Evolutionary conservation across 2,113 vertebrate genomes (phyloP).

Genomic region (Burhinus bistriatus): DNA sequence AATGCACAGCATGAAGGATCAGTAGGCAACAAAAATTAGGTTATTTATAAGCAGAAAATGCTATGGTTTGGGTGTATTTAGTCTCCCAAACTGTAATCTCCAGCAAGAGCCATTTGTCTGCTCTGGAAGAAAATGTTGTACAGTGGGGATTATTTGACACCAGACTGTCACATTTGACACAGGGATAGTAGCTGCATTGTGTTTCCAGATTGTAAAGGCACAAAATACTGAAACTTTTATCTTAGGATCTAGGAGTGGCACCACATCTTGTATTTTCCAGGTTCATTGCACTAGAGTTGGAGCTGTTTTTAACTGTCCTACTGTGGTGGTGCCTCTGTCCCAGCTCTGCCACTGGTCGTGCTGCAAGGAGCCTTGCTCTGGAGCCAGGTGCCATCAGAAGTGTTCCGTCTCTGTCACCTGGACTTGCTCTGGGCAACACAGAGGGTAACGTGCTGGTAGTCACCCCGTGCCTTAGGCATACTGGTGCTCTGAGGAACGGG

Average conservation of each 20-base stretch:
- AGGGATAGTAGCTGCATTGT: not conserved
- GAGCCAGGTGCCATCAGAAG: not conserved
- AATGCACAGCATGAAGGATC: not conserved
- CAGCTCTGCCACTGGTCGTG: not conserved
- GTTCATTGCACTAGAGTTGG: not conserved
- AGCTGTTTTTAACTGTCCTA: not conserved
- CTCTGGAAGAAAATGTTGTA: not conserved
- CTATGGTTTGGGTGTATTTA: not conserved
- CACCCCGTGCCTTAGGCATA: not conserved
- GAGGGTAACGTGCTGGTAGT: not conserved
- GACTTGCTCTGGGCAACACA: not conserved
- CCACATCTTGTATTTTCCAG: not conserved
- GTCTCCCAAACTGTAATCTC: not conserved
- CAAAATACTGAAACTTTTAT: not conserved
- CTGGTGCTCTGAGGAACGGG: not conserved
- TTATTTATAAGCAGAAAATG: not conserved
- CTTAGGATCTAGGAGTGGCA: not conserved
- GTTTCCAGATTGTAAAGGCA: not conserved
- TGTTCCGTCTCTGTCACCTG: not conserved
- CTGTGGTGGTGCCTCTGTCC: not conserved
- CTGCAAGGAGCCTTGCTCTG: not conserved
- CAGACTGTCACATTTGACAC: not conserved
- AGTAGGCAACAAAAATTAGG: not conserved
- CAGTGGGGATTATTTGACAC: not conserved
- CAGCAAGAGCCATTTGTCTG: not conserved